Conservation (phyloP, 2,113 vertebrate species). For the Ornithorhynchus anatinus region DNA sequence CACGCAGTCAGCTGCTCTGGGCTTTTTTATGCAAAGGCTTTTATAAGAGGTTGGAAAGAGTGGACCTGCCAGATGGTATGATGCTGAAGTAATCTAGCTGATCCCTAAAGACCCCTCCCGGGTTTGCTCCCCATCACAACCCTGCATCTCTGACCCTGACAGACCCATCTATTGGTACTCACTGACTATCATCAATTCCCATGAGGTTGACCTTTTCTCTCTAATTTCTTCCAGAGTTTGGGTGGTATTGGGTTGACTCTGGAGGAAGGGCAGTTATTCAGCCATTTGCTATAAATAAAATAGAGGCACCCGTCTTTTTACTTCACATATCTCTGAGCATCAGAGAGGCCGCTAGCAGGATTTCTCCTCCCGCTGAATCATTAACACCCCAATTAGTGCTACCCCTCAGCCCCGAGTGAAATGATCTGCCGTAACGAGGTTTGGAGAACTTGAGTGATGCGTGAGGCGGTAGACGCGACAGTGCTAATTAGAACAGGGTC, state of each 20-base stretch:
- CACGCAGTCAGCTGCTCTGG: too few relatives aligned
- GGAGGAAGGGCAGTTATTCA: not conserved
- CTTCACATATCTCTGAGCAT: not conserved
- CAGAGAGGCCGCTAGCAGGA: fast-evolving
- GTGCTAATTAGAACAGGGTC: not conserved
- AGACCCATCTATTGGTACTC: too few relatives aligned
- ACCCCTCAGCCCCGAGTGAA: not conserved
- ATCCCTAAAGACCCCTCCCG: too few relatives aligned
- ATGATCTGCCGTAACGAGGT: not conserved
- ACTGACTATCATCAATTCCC: too few relatives aligned
- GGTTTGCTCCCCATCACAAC: too few relatives aligned
- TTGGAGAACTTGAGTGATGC: not conserved
- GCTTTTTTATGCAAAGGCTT: too few relatives aligned
- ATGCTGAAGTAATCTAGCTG: too few relatives aligned
- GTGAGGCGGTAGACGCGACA: not conserved
- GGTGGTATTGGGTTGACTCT: slow-evolving; percentile 4
- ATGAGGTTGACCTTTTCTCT: too few relatives aligned
- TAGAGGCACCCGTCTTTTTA: not conserved
- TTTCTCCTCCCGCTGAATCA: not conserved
- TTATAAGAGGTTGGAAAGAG: too few relatives aligned
- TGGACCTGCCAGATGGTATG: too few relatives aligned
- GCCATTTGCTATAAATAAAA: slow-evolving; percentile 10
- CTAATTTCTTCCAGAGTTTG: too few relatives aligned
- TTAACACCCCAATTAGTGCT: not conserved
- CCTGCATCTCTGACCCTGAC: too few relatives aligned